Percentiles rank a stretch among this genome's conserved stretches.
phyloP scores from a whole-genome alignment of 2,113 vertebrate species.

The Bolborhynchus lineola region DNA sequence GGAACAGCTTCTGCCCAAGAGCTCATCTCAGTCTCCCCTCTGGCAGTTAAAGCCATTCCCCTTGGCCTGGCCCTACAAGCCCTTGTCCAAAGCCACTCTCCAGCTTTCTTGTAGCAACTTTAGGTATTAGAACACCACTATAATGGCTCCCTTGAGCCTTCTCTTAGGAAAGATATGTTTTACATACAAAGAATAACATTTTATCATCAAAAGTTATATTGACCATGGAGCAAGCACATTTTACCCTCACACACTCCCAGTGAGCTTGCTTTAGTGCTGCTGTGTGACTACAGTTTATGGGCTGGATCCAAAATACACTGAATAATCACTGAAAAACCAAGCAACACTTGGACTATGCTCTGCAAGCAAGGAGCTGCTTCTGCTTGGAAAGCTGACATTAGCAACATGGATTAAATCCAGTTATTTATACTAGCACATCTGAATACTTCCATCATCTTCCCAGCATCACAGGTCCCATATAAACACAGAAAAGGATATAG shows the following conservation, averaged over 20 bases:
- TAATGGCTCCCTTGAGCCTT: background rate
- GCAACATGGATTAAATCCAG: background rate
- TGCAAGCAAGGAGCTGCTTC: background rate
- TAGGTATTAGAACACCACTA: background rate
- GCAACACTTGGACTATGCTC: background rate
- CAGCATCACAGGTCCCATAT: background rate
- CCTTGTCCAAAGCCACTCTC: background rate
- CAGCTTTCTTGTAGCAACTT: background rate
- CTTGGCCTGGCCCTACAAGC: background rate
- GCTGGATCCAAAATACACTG: background rate
- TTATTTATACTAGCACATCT: background rate
- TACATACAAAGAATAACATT: background rate
- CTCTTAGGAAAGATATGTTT: background rate
- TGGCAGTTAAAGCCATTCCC: background rate
- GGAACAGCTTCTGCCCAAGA: background rate
- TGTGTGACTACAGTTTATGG: background rate
- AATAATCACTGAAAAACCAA: background rate
- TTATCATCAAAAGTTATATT: fast-evolving
- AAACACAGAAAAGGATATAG: background rate
- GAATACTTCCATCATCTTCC: background rate
- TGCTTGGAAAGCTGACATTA: background rate
- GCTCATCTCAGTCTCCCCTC: background rate
- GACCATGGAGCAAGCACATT: background rate
- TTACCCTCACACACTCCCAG: background rate
- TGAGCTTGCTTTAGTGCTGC: background rate